Evolutionary conservation across 2,888 invertebrate genomes (phyloP), one percentile per base, ranked within the genome.

Genomic region (Atethmia centrago): DNA sequence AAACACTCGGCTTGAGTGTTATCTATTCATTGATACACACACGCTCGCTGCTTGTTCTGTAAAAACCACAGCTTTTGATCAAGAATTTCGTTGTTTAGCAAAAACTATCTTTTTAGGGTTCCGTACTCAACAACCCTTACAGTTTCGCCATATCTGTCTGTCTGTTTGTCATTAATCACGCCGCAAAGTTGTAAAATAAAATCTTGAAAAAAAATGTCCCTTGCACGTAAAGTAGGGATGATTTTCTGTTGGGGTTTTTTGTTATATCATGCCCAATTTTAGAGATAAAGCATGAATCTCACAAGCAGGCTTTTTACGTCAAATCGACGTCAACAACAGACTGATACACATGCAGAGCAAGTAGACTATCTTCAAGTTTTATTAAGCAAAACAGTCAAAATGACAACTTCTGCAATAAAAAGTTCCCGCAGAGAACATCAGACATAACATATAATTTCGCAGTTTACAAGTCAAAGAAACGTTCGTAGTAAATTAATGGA

Each of bases 1-100:
- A 72, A 81, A 74, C 84, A 84, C 83, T 84, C 56, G 14, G 67
- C 62, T 67, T 74, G 64, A 81, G 78, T 74, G 72, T 55, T 72
- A 59, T 71, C 74, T 78, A 84, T 84, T 84, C 77, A 84, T 68
- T 81, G 82, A 68, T 55, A 80, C 31, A 28, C 62, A 51, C 53
- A 47, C 36, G 53, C 40, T 56, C 40, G 19, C 31, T 58, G 31
- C 40, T 66, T 63, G 45, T 59, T 73, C 51, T 47, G 36, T 45
- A 19, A n/a, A 58, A 45, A n/a, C n/a, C n/a, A 61, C 19, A n/a
- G 16, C 2, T 59, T n/a, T 72, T 28, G 14, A 62, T 36, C 49
- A 10, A 36, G 3, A 47, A 42, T 36, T 63, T 51, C 10, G 16
- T n/a, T 49, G n/a, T 47, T 16, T 28, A 21, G 21, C 14, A 25